Base-by-base conservation (phyloP, 2,113 vertebrate species). In the Morone chrysops region DNA sequence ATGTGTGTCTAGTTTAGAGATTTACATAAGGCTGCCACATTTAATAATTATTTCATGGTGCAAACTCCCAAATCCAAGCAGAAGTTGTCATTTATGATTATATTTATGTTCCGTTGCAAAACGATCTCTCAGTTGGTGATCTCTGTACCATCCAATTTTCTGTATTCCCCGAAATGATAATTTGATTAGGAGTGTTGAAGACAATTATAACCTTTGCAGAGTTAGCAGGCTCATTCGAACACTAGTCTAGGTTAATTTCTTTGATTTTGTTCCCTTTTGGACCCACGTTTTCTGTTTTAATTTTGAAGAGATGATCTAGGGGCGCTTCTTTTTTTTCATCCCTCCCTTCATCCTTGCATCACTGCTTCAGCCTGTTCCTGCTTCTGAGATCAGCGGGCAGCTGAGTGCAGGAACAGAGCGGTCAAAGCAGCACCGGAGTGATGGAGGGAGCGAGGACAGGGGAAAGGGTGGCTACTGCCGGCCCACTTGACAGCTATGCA, bases 401-500 rank as follows among this genome's bases (percentile, higher is more conserved):
- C 75, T 22, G 63, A 82, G 65, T 48, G 45, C 76, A 54, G 75
- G 59, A 60, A 70, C 85, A 75, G 53, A 51, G 41, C 5, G n/a
- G 31, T 59, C 70, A 10, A 31, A 65, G 38, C 47, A 41, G 20
- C 51, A 22, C 16, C n/a, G 79, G 20, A n/a, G 50, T 25, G 68
- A 69, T 40, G 45, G 70, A 59, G 4, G 7, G 38, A 60, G 54
- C 0, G 20, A 71, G 20, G 57, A 43, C 45, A 10, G 45, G 53
- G 41, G 50, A 25, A 31, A 12, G 14, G 25, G 48, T 1, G 20
- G 45, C 75, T 60, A 8, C 51, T 53, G 62, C 51, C 20, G 59
- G 10, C 56, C 65, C 65, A n/a, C 20, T 67, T 81, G 67, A 77
- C 45, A 62, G 56, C 76, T 82, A 25, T 78, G 77, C 51, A 57